Evolutionary conservation across 2,797 vertebrate species (phyloP), one percentile per base, ranked within the genome.

Genomic region (Poecilia wingei): DNA sequence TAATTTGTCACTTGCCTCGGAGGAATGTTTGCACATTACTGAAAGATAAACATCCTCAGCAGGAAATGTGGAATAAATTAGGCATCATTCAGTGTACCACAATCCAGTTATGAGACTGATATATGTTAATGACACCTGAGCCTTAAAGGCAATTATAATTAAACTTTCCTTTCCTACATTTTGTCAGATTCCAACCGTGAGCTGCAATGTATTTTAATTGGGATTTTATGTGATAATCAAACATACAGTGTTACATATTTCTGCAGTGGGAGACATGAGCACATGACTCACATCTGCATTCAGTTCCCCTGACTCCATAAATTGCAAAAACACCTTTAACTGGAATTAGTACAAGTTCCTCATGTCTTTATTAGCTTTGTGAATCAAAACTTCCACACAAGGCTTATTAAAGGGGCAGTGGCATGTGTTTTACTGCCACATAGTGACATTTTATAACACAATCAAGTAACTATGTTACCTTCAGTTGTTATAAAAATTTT

Each of bases 1-100:
- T 61, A 68, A 77, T 36, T 75, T 64, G 80, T 57, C 70, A 71
- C 18, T 59, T 74, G 55, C n/a, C 20, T 81, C 39, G 71, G n/a
- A 75, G 74, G 51, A 14, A 7, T 74, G 75, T 72, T 9, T 22
- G 28, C 51, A 47, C 73, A 68, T 70, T n/a, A 81, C 41, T 18
- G 49, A 49, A 22, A 64, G 46, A 14, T 74, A 12, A 68, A 39
- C 47, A 55, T 36, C 1, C 70, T 22, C 28, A 31, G 10, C n/a
- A 4, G 59, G 2, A 51, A 80, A 77, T 74, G 18, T 33, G 25
- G 9, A 49, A n/a, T 61, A n/a, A 55, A 5, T 64, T 78, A 39
- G 1, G 10, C 3, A 41, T 33, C 39, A 68, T 66, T 74, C 20
- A 64, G 51, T 53, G 36, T 64, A 22, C 20, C 51, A 25, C 78